Evolutionary conservation across 1,140 invertebrate species (phyloP).

Genomic region (Popillia japonica): DNA sequence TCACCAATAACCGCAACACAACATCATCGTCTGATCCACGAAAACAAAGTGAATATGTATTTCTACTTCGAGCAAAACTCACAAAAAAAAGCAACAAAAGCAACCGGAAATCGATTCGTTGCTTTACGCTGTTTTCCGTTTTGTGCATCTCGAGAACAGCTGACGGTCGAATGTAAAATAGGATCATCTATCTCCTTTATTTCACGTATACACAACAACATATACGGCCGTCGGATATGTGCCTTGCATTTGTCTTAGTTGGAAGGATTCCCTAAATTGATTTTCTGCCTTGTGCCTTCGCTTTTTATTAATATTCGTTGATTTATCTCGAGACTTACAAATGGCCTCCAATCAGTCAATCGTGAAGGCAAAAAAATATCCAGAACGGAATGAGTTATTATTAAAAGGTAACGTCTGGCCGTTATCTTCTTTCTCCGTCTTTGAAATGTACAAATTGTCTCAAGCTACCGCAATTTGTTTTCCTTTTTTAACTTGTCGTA

Average conservation of each 20-base stretch:
- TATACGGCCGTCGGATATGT: not conserved
- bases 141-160: not conserved
- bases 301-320: conserved; percentile 15
- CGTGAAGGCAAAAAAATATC: not conserved
- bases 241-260: not conserved
- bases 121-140: not conserved
- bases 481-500: not conserved
- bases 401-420: not conserved
- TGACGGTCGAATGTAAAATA: conserved; percentile 18
- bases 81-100: not conserved
- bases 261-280: conserved; percentile 6
- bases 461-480: not conserved
- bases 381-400: not conserved
- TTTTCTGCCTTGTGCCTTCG: not conserved
- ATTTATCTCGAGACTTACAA: conserved; percentile 1
- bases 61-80: not conserved
- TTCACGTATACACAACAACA: not conserved
- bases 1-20: not conserved
- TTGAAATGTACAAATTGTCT: not conserved
- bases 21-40: not conserved
- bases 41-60: not conserved
- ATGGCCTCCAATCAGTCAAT: conserved; percentile 8
- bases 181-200: not conserved
- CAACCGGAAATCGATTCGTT: conserved; percentile 15
- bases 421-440: not conserved